A percentile compares a stretch with the other conserved stretches of the same genome.
Conservation (phyloP, 2,113 vertebrate genomes). For the Brachionichthys hirsutus region DNA sequence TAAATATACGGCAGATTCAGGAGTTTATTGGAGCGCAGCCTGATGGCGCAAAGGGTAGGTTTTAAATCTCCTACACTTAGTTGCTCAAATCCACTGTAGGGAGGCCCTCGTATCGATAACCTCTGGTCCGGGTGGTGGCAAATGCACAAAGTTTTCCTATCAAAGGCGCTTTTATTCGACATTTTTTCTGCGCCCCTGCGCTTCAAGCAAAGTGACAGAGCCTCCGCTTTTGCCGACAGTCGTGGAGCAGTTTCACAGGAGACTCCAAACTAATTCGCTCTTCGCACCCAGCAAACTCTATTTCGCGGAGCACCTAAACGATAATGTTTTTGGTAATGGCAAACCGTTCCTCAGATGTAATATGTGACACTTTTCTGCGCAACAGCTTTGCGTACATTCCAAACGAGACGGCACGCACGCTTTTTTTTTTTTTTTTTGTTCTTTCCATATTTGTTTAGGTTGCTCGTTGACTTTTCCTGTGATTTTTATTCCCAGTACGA, state of each 20-base stretch:
- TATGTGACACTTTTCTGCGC: conserved; percentile 15
- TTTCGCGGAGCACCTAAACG: conserved; percentile 77
- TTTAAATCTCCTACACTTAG: conserved; percentile 93
- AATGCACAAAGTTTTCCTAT: conserved; percentile 83
- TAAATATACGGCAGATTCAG: conserved; percentile 97
- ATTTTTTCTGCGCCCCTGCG: conserved; percentile 78
- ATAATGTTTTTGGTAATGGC: conserved; percentile 95
- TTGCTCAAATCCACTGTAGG: conserved; percentile 89
- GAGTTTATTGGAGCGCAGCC: conserved; percentile 99
- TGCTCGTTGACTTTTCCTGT: conserved; percentile 46
- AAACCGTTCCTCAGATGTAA: conserved; percentile 22
- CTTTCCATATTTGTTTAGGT: conserved; percentile 30
- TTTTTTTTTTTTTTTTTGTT: conserved; percentile 12
- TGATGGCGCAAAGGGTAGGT: conserved; percentile 99
- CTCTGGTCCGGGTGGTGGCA: conserved; percentile 78
- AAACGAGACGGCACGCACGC: conserved; percentile 40
- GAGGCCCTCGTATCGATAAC: conserved; percentile 81
- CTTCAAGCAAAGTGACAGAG: conserved; percentile 74
- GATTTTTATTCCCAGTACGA: conserved; percentile 87
- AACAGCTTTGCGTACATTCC: conserved; percentile 23
- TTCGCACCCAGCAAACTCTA: conserved; percentile 77
- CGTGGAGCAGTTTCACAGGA: conserved; percentile 81
- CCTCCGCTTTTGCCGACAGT: conserved; percentile 60
- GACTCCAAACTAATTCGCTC: conserved; percentile 76
- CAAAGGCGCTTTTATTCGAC: conserved; percentile 80